phyloP scores from a whole-genome alignment of 2,888 invertebrate species.

The Xylocampa areola region DNA sequence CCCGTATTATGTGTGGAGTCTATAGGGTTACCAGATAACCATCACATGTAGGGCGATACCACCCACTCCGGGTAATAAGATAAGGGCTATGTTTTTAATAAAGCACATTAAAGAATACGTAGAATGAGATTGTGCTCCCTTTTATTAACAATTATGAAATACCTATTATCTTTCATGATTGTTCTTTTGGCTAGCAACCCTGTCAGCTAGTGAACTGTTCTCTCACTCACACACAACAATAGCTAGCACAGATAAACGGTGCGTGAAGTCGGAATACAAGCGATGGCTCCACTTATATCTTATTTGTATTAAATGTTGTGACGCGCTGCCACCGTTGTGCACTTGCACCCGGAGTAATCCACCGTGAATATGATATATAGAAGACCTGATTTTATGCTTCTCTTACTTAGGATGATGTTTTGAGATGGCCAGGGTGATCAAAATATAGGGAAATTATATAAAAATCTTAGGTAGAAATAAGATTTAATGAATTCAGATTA shows the following conservation, averaged over 20 bases:
- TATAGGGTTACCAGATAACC: constrained; percentile 48
- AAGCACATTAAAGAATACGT: constrained; percentile 18
- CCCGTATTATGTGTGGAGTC: constrained; percentile 65
- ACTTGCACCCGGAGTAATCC: constrained; percentile 7
- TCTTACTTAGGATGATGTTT: constrained; percentile 8
- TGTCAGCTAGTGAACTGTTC: constrained; percentile 57
- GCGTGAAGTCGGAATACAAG: constrained; percentile 49
- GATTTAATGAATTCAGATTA: no score
- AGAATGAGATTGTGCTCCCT: constrained; percentile 1
- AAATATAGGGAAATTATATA: no score
- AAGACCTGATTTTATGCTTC: not conserved
- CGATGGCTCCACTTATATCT: constrained; percentile 57
- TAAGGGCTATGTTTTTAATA: constrained; percentile 43
- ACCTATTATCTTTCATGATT: not conserved
- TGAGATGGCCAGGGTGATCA: constrained; percentile 1
- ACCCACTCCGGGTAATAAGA: constrained; percentile 43
- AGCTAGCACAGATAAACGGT: constrained; percentile 52
- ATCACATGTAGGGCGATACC: constrained; percentile 34
- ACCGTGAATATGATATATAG: constrained; percentile 8
- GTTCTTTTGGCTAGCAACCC: constrained; percentile 22
- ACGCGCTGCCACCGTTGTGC: constrained; percentile 21
- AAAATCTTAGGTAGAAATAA: no score
- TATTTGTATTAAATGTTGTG: constrained; percentile 66
- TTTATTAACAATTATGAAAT: not conserved
- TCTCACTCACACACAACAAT: constrained; percentile 67